These are phyloP conservation scores for Mesitornis unicolor DNA, from an alignment of 2,113 vertebrate genomes.

Conservation along the genomic window DNA sequence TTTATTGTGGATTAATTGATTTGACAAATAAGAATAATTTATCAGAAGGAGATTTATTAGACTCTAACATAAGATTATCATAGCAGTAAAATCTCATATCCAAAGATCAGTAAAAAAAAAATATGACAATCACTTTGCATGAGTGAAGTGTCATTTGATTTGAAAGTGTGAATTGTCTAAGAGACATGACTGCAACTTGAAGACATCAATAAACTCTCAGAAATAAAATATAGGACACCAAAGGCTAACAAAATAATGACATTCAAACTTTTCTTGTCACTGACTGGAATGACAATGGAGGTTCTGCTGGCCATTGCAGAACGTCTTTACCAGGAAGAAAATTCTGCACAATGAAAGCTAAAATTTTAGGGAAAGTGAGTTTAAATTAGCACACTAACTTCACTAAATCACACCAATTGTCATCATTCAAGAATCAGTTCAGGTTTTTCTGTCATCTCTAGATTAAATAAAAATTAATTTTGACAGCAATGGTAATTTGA, in stretches of 20 bases:
- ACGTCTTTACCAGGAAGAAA: not conserved
- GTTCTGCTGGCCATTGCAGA: not conserved
- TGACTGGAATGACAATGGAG: not conserved
- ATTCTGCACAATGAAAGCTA: not conserved
- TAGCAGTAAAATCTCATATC: not conserved
- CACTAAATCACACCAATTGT: not conserved
- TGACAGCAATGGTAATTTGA: not conserved
- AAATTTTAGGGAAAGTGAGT: not conserved
- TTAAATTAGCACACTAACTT: not conserved
- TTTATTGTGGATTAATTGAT: not conserved
- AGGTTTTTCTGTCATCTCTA: not conserved
- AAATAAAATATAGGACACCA: not conserved
- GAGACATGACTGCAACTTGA: not conserved
- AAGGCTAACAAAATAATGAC: not conserved
- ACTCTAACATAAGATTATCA: not conserved
- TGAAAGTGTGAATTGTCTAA: not conserved
- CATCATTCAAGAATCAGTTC: not conserved
- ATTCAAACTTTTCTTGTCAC: not conserved
- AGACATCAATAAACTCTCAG: not conserved
- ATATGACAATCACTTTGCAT: not conserved
- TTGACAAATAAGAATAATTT: not conserved
- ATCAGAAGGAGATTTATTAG: not conserved
- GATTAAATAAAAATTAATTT: not conserved
- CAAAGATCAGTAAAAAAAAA: not conserved
- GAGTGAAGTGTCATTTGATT: not conserved